Evolutionary conservation across 2,797 vertebrate genomes (phyloP).

Genomic region (Trematomus bernacchii): DNA sequence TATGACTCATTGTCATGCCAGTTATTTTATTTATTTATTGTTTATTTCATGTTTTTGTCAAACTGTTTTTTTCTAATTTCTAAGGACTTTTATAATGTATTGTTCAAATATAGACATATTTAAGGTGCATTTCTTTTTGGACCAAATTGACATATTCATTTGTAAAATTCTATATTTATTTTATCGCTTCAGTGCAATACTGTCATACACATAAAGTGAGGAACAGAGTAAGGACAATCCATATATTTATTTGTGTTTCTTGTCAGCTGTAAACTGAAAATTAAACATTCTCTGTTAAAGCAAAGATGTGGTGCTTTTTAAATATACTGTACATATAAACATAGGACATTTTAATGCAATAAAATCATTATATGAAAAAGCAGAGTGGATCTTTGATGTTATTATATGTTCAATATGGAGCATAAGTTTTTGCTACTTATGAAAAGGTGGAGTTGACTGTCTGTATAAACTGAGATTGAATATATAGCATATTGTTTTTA

Average conservation of each 20-base stretch:
- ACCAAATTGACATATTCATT: constrained; percentile 37
- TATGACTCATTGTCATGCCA: background rate
- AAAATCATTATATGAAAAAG: background rate
- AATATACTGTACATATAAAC: constrained; percentile 36
- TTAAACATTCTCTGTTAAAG: constrained; percentile 1
- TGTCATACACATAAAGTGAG: background rate
- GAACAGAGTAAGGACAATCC: constrained; percentile 45
- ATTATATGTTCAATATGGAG: background rate
- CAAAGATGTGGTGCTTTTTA: constrained; percentile 11
- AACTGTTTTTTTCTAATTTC: background rate
- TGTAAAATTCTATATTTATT: constrained; percentile 42
- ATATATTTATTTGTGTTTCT: constrained; percentile 38
- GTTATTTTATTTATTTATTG: constrained; percentile 27
- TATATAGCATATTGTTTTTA: background rate
- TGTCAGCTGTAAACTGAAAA: constrained; percentile 23
- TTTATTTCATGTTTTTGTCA: constrained; percentile 18
- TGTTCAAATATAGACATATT: constrained; percentile 30
- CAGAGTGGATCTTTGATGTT: too few species aligned
- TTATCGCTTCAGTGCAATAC: constrained; percentile 25
- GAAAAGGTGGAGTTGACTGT: background rate
- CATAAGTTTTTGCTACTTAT: background rate
- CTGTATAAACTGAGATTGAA: background rate
- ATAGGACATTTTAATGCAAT: too few species aligned
- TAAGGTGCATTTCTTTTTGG: constrained; percentile 21
- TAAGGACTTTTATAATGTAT: constrained; percentile 36